Percentiles rank a stretch among this genome's conserved stretches.
Evolutionary conservation across 2,888 invertebrate species (phyloP).

Genomic region (Anthophora plumipes): DNA sequence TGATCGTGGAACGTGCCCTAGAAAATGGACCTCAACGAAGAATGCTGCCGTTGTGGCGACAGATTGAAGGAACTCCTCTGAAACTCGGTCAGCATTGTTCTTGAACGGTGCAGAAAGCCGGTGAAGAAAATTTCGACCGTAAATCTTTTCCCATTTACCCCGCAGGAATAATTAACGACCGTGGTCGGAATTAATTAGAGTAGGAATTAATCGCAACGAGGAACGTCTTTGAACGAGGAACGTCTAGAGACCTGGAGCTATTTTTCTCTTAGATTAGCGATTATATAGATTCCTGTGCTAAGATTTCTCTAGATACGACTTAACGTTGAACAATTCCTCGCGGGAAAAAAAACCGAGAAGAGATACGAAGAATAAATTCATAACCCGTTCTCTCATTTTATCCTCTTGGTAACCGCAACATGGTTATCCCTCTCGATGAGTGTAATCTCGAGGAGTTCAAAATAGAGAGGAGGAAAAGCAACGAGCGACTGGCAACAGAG

Average conservation of each 20-base stretch:
- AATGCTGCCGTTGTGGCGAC: slow-evolving; percentile 47
- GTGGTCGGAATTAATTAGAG: slow-evolving; percentile 33
- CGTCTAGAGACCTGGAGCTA: background rate
- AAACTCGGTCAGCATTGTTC: slow-evolving; percentile 60
- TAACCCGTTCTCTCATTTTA: no score
- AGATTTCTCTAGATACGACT: no score
- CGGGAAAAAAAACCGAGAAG: no score
- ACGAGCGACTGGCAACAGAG: background rate
- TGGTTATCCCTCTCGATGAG: no score
- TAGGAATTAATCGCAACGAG: slow-evolving; percentile 37
- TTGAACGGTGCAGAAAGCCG: background rate
- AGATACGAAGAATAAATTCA: no score
- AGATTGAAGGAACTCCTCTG: slow-evolving; percentile 32
- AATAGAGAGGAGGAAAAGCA: background rate
- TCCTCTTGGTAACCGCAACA: no score
- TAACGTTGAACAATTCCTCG: no score
- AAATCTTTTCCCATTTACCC: slow-evolving; percentile 40
- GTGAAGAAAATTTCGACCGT: slow-evolving; percentile 48
- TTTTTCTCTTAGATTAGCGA: background rate
- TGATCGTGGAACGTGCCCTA: slow-evolving; percentile 59
- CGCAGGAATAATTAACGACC: slow-evolving; percentile 36
- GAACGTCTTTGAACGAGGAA: background rate
- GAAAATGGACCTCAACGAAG: slow-evolving; percentile 37
- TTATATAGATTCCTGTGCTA: no score
- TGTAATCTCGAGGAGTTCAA: background rate